Conservation (phyloP, 2,888 invertebrate species). For the Drosophila mercatorum region DNA sequence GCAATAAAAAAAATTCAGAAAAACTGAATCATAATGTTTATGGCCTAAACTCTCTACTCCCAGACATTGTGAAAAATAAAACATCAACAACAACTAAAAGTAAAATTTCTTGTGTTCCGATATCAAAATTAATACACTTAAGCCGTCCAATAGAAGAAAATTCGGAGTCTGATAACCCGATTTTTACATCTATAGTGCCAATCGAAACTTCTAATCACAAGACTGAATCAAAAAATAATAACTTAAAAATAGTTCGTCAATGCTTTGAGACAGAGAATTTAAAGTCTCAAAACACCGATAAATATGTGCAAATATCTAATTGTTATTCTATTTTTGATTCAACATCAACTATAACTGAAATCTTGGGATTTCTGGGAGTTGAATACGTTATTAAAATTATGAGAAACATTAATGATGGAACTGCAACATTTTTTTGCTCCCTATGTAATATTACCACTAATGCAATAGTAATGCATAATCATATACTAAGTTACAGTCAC, state of each 20-base stretch:
- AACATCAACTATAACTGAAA: slow-evolving; percentile 29
- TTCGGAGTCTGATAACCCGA: background rate
- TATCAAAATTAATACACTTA: slow-evolving; percentile 33
- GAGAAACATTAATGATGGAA: slow-evolving; percentile 87
- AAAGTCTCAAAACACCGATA: background rate
- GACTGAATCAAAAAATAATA: background rate
- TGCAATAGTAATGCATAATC: slow-evolving; percentile 91
- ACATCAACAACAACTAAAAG: slow-evolving; percentile 3
- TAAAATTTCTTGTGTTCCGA: slow-evolving; percentile 41
- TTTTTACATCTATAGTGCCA: background rate
- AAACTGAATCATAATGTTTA: background rate
- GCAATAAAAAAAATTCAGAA: background rate
- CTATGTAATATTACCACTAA: slow-evolving; percentile 91
- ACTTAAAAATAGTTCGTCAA: background rate
- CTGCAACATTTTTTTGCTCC: slow-evolving; percentile 90
- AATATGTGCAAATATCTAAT: background rate
- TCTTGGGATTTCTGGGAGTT: slow-evolving; percentile 87
- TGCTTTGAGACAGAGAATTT: background rate
- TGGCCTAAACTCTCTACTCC: background rate
- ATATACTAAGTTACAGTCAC: slow-evolving; percentile 91
- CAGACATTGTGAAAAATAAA: slow-evolving; percentile 25
- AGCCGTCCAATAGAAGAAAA: background rate
- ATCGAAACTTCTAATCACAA: background rate
- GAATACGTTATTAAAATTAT: slow-evolving; percentile 92
- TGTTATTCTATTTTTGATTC: slow-evolving; percentile 31